A percentile compares a stretch with the other conserved stretches of the same genome.
Conservation (phyloP, 2,888 invertebrate genomes). For the Petrolisthes manimaculis region DNA sequence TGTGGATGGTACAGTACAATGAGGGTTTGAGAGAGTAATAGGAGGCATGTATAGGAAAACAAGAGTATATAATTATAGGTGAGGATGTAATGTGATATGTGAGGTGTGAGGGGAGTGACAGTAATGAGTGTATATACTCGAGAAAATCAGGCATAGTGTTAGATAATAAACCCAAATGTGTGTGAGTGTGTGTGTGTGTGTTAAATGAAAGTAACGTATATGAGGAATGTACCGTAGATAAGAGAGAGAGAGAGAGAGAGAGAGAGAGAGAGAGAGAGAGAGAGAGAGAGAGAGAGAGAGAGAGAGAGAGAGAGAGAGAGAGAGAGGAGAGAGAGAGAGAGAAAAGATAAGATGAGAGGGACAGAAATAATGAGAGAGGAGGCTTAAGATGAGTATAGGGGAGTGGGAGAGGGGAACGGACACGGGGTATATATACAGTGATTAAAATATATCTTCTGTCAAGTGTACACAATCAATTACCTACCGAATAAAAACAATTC, state of each 20-base stretch:
- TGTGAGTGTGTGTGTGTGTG: neutral
- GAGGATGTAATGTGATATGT: too few relatives aligned
- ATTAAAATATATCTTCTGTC: neutral
- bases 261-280: slow-evolving; percentile 13
- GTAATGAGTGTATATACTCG: too few relatives aligned
- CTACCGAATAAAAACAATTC: too few relatives aligned
- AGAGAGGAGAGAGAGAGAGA: neutral
- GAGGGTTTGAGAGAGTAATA: too few relatives aligned
- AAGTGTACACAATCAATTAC: too few relatives aligned
- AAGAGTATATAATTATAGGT: too few relatives aligned
- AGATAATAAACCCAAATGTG: neutral
- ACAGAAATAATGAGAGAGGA: neutral
- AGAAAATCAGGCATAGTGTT: too few relatives aligned
- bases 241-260: neutral
- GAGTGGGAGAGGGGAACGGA: neutral
- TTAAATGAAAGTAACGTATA: too few relatives aligned
- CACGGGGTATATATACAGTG: neutral
- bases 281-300: neutral
- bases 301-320: neutral
- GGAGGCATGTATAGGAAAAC: too few relatives aligned
- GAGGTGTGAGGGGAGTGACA: too few relatives aligned
- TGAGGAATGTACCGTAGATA: neutral
- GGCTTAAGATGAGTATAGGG: neutral
- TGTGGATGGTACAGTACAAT: too few relatives aligned
- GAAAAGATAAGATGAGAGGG: neutral